Base-by-base conservation (phyloP, 2,113 vertebrate genomes). In the Shinisaurus crocodilurus region DNA sequence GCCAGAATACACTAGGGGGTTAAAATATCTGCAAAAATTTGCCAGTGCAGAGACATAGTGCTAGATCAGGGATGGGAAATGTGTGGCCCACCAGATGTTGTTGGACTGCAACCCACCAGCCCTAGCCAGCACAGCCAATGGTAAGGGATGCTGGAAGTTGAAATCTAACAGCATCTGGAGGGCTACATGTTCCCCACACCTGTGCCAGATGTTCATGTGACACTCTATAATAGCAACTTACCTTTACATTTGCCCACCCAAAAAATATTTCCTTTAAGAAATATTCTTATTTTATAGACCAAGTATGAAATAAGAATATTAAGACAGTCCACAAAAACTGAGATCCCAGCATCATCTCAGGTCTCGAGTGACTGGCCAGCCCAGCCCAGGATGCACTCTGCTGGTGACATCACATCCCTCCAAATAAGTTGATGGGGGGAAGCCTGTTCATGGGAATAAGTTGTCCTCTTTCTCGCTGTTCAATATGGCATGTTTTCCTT, bases 201-300 rank as follows among this genome's bases (percentile, higher is more conserved):
- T 63, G 60, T 23, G 20, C 60, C 29, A 50, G 77, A 86, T 37
- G 34, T 20, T 74, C 45, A 54, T 57, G 10, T 43, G 37, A 32
- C 76, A 70, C 37, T 90, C 85, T 77, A 81, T 6, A 72, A 82
- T 48, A 63, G 25, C 81, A 77, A 88, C 86, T 85, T 88, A 84
- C 72, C 57, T 70, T 69, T 50, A 32, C 32, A 10, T 81, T 70
- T 50, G 60, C 82, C 65, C 60, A 63, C 12, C 13, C 16, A n/a
- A 60, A 85, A 79, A 37, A 81, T 48, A n/a, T n/a, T 7, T 45
- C 37, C 25, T 29, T n/a, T 10, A 70, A 29, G 43, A 65, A 90
- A 91, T 91, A 91, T 75, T 91, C 90, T 88, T 83, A 91, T 85
- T 84, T 91, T 88, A 84, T 87, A 85, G 48, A 15, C 20, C 29